Conservation (phyloP, 2,888 invertebrate genomes). For the Leptogaster cylindrica region DNA sequence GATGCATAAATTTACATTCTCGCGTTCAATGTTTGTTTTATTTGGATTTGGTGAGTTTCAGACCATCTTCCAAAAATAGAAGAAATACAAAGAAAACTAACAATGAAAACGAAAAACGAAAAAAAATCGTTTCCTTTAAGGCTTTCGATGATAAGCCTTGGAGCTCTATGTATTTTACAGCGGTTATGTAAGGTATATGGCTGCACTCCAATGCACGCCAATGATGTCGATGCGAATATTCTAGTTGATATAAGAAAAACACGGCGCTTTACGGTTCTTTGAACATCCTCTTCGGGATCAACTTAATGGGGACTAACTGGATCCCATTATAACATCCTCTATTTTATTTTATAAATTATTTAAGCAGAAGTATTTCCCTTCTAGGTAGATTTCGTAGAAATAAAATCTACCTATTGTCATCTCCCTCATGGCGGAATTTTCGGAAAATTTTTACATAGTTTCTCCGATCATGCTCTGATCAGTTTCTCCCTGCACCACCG, state of each 20-base stretch:
- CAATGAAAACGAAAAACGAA: not conserved
- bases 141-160: not conserved
- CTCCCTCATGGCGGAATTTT: no score
- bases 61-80: not conserved
- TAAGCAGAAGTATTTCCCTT: no score
- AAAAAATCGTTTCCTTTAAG: not conserved
- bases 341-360: no score
- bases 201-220: constrained; percentile 23
- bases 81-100: not conserved
- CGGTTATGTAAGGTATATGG: constrained; percentile 27
- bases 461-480: no score
- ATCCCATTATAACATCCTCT: no score
- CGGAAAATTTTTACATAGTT: no score
- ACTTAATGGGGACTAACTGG: not conserved
- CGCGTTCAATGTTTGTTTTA: constrained; percentile 34
- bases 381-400: no score
- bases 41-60: constrained; percentile 13
- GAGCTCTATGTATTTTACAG: constrained; percentile 3
- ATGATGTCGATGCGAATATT: constrained; percentile 15
- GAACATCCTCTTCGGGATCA: not conserved
- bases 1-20: constrained; percentile 35
- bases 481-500: no score
- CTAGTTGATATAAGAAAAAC: constrained; percentile 22
- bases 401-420: no score
- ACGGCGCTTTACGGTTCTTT: constrained; percentile 8